Conservation (phyloP, 92 coral and sea anemone species). For the Siderastrea siderea region DNA sequence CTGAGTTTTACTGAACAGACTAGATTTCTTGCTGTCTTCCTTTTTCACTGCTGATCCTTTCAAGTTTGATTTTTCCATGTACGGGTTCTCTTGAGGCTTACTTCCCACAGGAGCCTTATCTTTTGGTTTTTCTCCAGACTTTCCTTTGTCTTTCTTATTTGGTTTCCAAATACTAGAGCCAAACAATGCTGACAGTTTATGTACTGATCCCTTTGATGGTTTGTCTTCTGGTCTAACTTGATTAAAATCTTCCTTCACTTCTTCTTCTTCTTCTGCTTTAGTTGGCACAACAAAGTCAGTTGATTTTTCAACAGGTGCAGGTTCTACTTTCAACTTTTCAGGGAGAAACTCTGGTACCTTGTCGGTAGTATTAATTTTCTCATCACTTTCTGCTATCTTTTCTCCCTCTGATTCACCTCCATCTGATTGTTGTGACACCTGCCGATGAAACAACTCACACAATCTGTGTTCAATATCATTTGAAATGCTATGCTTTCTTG, state of each 20-base stretch:
- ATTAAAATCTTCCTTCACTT: neutral
- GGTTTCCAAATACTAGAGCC: slow-evolving; percentile 81
- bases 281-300: neutral
- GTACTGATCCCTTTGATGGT: slow-evolving; percentile 78
- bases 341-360: neutral
- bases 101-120: slow-evolving; percentile 33
- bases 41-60: neutral
- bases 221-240: slow-evolving; percentile 9
- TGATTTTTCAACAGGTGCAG: neutral
- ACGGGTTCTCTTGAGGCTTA: slow-evolving; percentile 1
- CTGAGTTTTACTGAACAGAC: slow-evolving; percentile 18
- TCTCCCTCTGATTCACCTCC: slow-evolving; percentile 39
- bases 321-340: neutral
- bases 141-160: slow-evolving; percentile 72
- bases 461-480: slow-evolving; percentile 83
- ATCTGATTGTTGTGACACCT: slow-evolving; percentile 57
- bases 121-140: slow-evolving; percentile 45
- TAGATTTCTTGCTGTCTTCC: slow-evolving; percentile 36
- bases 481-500: slow-evolving; percentile 70
- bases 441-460: slow-evolving; percentile 72
- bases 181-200: slow-evolving; percentile 84
- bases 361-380: neutral
- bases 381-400: neutral
- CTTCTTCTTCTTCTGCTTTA: neutral
- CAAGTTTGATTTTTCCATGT: slow-evolving; percentile 1